Evolutionary conservation across 1,140 invertebrate genomes (phyloP).

Genomic region (Drosophila lowei): DNA sequence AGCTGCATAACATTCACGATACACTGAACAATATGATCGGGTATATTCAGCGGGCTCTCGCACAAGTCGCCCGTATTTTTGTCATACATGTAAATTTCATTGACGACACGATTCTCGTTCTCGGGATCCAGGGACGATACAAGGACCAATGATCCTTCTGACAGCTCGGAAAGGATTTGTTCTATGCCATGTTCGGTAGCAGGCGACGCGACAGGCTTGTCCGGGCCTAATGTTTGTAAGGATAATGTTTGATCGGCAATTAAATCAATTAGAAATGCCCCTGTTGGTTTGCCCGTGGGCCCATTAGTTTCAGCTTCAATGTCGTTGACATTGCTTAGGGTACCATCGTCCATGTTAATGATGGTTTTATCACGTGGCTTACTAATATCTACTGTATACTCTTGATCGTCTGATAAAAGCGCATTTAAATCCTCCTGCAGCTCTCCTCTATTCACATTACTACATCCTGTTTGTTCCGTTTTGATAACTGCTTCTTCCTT

Average conservation of each 20-base stretch:
- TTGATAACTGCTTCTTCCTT: conserved; percentile 51
- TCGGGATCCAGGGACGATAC: conserved; percentile 72
- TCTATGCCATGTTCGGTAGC: conserved; percentile 68
- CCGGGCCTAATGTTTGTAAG: conserved; percentile 7
- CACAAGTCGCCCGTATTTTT: conserved; percentile 74
- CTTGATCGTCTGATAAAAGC: conserved; percentile 48
- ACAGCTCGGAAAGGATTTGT: conserved; percentile 69
- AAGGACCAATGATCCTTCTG: conserved; percentile 82
- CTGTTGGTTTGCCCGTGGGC: conserved; percentile 1
- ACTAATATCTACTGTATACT: conserved; percentile 13
- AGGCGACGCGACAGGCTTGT: conserved; percentile 6
- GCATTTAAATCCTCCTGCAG: conserved; percentile 59
- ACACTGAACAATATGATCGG: conserved; percentile 82
- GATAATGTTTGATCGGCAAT: conserved; percentile 18
- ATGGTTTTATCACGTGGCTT: conserved; percentile 39
- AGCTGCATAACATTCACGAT: conserved; percentile 77
- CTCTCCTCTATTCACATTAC: conserved; percentile 26
- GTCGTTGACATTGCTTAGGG: conserved; percentile 41
- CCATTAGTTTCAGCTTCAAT: conserved; percentile 4
- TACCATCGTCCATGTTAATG: conserved; percentile 47
- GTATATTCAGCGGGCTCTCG: conserved; percentile 79
- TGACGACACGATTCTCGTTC: conserved; percentile 69
- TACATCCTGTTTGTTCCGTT: conserved; percentile 39
- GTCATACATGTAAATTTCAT: conserved; percentile 83
- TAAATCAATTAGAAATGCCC: conserved; percentile 48